phyloP scores from a whole-genome alignment of 2,888 invertebrate genomes.

The Oithona nana region DNA sequence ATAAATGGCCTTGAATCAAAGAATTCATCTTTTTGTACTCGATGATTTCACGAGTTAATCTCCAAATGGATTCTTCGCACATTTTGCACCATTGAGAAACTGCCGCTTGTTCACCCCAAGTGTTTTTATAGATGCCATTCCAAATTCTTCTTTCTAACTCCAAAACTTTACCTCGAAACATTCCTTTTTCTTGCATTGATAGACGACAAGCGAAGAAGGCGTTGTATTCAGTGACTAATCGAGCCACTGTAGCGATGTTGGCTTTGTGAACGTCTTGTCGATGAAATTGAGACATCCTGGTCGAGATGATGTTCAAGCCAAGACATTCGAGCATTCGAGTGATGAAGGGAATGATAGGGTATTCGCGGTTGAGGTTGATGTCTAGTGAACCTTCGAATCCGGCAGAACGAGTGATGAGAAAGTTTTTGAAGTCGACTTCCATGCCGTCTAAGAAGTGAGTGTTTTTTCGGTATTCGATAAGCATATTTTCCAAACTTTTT shows the following conservation, averaged over 20 bases:
- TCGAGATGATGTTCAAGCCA: not conserved
- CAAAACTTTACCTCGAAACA: not conserved
- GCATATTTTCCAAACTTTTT: not conserved
- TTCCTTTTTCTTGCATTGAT: not conserved
- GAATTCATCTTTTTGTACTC: not conserved
- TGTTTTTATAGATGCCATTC: constrained; percentile 2
- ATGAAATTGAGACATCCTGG: not conserved
- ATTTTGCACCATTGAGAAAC: not conserved
- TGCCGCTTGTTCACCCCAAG: not conserved
- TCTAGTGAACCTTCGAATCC: not conserved
- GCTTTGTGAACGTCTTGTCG: not conserved
- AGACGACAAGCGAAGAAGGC: not conserved
- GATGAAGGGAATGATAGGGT: not conserved
- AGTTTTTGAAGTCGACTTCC: not conserved
- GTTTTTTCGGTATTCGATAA: not conserved
- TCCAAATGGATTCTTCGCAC: not conserved
- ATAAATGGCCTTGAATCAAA: not conserved
- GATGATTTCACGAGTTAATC: not conserved
- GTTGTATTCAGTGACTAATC: constrained; percentile 1
- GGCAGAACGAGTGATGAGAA: not conserved
- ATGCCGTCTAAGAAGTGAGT: not conserved
- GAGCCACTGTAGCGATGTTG: not conserved
- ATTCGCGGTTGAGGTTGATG: not conserved
- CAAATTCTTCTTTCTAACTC: not conserved
- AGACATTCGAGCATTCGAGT: not conserved